Evolutionary conservation across 2,113 vertebrate genomes (phyloP).

Genomic region (Taurulus bubalis): DNA sequence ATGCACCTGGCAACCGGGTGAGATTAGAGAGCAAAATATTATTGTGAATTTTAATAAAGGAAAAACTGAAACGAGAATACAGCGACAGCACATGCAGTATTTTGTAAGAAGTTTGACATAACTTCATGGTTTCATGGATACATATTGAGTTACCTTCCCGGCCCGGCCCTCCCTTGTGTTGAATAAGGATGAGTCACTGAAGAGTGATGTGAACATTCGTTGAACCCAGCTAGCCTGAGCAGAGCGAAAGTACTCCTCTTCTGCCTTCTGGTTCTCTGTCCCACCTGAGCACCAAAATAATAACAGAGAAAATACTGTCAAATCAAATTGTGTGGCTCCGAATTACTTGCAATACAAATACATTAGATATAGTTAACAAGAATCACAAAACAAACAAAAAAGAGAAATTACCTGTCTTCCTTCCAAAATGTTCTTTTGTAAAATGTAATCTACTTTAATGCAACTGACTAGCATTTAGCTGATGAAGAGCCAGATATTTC

Average conservation of each 20-base stretch:
- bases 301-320: neutral
- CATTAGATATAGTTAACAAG: neutral
- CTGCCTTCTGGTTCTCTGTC: constrained; percentile 83
- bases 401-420: neutral
- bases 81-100: neutral
- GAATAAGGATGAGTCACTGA: constrained; percentile 92
- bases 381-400: neutral
- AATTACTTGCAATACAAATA: neutral
- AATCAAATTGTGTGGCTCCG: neutral
- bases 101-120: neutral
- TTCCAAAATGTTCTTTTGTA: too few species aligned
- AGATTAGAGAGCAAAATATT: neutral
- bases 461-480: neutral
- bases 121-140: neutral
- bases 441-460: neutral
- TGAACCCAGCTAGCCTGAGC: constrained; percentile 93
- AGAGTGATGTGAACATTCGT: constrained; percentile 91
- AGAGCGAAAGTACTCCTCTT: constrained; percentile 81
- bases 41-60: neutral
- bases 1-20: constrained; percentile 81
- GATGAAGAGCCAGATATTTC: neutral
- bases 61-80: neutral
- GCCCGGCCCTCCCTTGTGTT: constrained; percentile 96
- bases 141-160: constrained; percentile 85
- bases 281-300: constrained; percentile 76